A percentile compares a stretch with the other conserved stretches of the same genome.
phyloP scores from a whole-genome alignment of 2,888 invertebrate species.

The Sinotaia quadrata region DNA sequence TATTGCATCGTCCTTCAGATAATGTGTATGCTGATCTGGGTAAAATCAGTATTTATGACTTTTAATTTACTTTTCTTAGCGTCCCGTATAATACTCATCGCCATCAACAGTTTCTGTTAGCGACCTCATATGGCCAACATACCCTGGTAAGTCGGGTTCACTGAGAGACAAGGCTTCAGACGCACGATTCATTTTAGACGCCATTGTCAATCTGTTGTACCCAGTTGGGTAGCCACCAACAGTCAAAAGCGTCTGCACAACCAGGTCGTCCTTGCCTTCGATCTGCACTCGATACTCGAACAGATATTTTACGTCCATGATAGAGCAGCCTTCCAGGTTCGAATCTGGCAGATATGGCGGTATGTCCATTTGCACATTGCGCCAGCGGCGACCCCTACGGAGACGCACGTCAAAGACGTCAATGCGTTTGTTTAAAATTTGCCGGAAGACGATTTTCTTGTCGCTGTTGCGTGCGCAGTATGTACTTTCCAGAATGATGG shows the following conservation, averaged over 20 bases:
- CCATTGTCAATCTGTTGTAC: too few relatives aligned
- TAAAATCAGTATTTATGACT: too few relatives aligned
- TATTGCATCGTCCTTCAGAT: too few relatives aligned
- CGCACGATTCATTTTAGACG: too few relatives aligned
- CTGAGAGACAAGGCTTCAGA: conserved; percentile 2
- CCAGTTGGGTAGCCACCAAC: conserved; percentile 59
- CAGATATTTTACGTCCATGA: conserved; percentile 68
- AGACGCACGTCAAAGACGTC: conserved; percentile 65
- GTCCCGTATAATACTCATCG: conserved; percentile 26
- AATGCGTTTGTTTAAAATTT: conserved; percentile 68
- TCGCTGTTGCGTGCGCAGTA: conserved; percentile 58
- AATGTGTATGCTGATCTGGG: too few relatives aligned
- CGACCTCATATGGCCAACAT: conserved; percentile 20
- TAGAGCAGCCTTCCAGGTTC: conserved; percentile 65
- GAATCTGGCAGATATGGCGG: conserved; percentile 71
- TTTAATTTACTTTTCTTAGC: too few relatives aligned
- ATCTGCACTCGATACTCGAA: conserved; percentile 63
- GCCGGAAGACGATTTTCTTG: conserved; percentile 49
- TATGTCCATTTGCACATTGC: conserved; percentile 65
- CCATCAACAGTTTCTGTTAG: conserved; percentile 36
- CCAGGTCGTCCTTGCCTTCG: conserved; percentile 57
- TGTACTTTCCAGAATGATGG: conserved; percentile 65
- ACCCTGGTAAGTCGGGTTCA: conserved; percentile 27
- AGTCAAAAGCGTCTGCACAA: conserved; percentile 59
- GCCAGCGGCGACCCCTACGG: conserved; percentile 68